These are phyloP conservation scores for Rhamnusium bicolor DNA, from an alignment of 2,888 invertebrate genomes.

Conservation along the genomic window DNA sequence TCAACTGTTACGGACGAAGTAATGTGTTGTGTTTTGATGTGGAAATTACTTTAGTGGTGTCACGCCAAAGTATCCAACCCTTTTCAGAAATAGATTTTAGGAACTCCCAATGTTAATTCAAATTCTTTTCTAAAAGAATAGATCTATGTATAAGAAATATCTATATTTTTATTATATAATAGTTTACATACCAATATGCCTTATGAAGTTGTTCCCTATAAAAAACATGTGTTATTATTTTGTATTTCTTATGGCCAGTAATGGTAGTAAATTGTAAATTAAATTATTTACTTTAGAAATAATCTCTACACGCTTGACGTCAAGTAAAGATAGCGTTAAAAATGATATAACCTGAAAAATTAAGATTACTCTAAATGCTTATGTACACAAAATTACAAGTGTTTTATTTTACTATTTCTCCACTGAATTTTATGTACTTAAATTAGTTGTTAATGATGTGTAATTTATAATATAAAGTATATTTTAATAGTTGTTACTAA, in stretches of 20 bases:
- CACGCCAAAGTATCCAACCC: background rate
- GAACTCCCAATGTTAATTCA: background rate
- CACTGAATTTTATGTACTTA: background rate
- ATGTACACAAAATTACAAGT: constrained; percentile 21
- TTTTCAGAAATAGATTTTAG: background rate
- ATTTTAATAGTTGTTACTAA: background rate
- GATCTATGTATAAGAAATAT: background rate
- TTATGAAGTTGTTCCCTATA: background rate
- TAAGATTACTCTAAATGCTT: constrained; percentile 24
- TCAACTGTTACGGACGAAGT: too few species aligned
- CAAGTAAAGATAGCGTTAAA: constrained; percentile 24
- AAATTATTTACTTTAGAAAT: constrained; percentile 26
- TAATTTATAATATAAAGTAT: background rate
- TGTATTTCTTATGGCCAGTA: constrained; percentile 26
- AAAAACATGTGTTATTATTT: background rate
- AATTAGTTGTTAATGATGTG: background rate
- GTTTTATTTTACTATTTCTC: constrained; percentile 6
- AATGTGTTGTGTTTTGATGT: background rate
- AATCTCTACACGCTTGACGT: constrained; percentile 30
- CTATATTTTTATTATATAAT: background rate
- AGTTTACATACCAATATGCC: constrained; percentile 2
- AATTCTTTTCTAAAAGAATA: background rate
- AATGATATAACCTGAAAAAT: constrained; percentile 30
- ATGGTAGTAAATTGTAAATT: constrained; percentile 32
- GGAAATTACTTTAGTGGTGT: background rate